phyloP scores from a whole-genome alignment of 2,888 invertebrate genomes.

The Poecilus cupreus region DNA sequence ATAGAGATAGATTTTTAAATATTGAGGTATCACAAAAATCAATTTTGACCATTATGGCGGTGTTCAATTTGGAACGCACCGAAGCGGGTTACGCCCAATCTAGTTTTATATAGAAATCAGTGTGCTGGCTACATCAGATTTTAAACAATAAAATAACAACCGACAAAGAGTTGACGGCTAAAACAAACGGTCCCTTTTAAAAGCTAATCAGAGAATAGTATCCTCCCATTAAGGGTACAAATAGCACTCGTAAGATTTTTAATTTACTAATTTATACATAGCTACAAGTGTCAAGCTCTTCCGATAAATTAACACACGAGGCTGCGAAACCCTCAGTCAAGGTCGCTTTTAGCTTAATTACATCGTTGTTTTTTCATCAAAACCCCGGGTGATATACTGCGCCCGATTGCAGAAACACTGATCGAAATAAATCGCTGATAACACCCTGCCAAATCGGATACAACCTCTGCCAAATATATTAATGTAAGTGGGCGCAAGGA shows the following conservation, averaged over 20 bases:
- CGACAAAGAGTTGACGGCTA: too few species aligned
- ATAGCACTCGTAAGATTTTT: conserved; percentile 10
- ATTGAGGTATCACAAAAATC: too few species aligned
- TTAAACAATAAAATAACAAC: too few species aligned
- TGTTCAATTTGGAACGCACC: too few species aligned
- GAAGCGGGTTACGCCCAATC: too few species aligned
- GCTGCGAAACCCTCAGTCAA: background rate
- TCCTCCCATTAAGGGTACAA: conserved; percentile 1
- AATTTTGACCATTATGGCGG: too few species aligned
- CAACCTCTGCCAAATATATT: background rate
- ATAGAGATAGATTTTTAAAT: too few species aligned
- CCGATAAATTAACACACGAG: conserved; percentile 22
- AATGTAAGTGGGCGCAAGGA: too few species aligned
- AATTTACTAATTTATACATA: conserved; percentile 41
- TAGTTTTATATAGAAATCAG: too few species aligned
- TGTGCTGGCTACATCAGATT: too few species aligned
- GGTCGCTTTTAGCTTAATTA: conserved; percentile 36
- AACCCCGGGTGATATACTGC: background rate
- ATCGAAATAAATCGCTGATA: background rate
- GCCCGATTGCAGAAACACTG: background rate
- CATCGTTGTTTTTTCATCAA: conserved; percentile 40
- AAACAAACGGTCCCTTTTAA: background rate
- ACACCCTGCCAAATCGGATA: background rate
- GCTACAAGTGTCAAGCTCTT: conserved; percentile 34
- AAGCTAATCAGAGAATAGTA: conserved; percentile 20